phyloP scores from a whole-genome alignment of 2,888 invertebrate species.

The Apodemia mormo region DNA sequence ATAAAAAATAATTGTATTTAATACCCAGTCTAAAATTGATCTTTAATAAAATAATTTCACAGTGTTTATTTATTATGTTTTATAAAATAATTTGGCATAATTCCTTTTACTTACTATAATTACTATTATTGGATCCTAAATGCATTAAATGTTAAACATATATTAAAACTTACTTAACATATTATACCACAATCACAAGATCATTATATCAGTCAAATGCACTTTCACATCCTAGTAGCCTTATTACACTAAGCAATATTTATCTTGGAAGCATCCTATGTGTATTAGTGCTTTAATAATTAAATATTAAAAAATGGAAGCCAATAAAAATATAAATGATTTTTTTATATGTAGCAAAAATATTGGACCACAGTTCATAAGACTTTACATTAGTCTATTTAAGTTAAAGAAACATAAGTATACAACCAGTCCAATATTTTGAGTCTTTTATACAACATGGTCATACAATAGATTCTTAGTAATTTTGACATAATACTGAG shows the following conservation, averaged over 20 bases:
- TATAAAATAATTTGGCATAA: constrained; percentile 77
- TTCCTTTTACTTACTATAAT: constrained; percentile 58
- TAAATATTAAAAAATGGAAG: constrained; percentile 60
- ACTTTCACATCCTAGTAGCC: constrained; percentile 62
- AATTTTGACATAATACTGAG: too few species aligned
- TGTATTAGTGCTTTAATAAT: constrained; percentile 64
- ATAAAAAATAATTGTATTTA: constrained; percentile 36
- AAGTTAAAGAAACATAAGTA: constrained; percentile 41
- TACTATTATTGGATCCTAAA: constrained; percentile 60
- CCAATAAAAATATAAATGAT: constrained; percentile 52
- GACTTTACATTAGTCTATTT: constrained; percentile 55
- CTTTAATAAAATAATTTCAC: constrained; percentile 22
- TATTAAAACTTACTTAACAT: constrained; percentile 63
- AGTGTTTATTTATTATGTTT: constrained; percentile 40
- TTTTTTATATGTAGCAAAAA: constrained; percentile 43
- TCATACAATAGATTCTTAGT: constrained; percentile 22
- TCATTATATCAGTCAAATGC: constrained; percentile 70
- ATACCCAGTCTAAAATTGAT: constrained; percentile 22
- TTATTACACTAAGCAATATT: constrained; percentile 63
- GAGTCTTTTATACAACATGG: constrained; percentile 32
- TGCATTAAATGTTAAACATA: constrained; percentile 67
- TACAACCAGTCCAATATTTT: constrained; percentile 30
- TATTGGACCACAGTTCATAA: constrained; percentile 73
- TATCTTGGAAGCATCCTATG: constrained; percentile 72
- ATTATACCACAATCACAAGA: constrained; percentile 70